Evolutionary conservation across 92 coral and sea anemone genomes (phyloP).

Genomic region (Actinostola sp.): DNA sequence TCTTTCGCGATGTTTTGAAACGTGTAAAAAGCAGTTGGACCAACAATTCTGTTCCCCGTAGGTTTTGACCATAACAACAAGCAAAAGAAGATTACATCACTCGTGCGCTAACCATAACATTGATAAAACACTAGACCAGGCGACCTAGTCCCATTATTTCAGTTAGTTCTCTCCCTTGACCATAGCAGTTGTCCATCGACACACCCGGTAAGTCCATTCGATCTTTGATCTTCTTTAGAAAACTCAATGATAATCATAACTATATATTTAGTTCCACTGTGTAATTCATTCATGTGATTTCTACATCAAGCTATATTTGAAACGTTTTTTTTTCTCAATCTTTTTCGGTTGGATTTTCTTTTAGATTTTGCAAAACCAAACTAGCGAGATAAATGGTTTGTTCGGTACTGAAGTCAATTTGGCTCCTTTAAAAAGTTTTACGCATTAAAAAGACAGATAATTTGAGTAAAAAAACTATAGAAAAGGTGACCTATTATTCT

Average conservation of each 20-base stretch:
- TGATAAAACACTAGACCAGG: neutral
- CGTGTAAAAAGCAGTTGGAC: neutral
- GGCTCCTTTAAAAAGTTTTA: too few species aligned
- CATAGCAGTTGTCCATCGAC: neutral
- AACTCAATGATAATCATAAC: too few species aligned
- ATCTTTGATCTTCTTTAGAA: conserved; percentile 39
- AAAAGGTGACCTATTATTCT: too few species aligned
- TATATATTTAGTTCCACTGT: too few species aligned
- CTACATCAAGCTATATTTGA: too few species aligned
- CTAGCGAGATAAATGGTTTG: too few species aligned
- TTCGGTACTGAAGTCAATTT: too few species aligned
- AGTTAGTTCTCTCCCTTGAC: neutral
- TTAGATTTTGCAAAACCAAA: too few species aligned
- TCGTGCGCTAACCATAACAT: conserved; percentile 27
- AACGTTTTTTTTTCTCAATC: neutral
- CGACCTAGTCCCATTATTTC: neutral
- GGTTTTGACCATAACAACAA: conserved; percentile 17
- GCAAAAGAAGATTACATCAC: conserved; percentile 42
- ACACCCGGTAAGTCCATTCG: conserved; percentile 30
- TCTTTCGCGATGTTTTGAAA: neutral
- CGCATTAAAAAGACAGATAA: too few species aligned
- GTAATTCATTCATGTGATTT: too few species aligned
- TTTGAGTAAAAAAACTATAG: too few species aligned
- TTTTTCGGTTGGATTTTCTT: neutral
- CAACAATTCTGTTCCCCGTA: conserved; percentile 12